Percentiles rank a stretch among this genome's conserved stretches.
These are phyloP conservation scores for Eurystomus gularis DNA, from an alignment of 2,113 vertebrate genomes.

Conservation along the genomic window DNA sequence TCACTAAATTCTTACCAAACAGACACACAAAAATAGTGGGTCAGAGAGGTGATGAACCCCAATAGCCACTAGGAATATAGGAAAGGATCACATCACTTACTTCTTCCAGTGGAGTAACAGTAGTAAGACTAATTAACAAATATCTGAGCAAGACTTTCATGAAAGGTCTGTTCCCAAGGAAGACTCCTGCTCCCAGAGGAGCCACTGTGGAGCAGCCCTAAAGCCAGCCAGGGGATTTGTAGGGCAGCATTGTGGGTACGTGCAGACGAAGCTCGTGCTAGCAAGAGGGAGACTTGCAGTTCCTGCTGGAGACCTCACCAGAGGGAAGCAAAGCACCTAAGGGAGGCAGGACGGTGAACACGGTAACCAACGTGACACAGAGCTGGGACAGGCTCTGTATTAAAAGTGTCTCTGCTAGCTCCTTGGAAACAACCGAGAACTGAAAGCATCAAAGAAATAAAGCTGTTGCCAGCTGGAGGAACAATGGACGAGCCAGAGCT, in stretches of 20 bases:
- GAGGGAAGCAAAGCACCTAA: background rate
- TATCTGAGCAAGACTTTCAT: background rate
- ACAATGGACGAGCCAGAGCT: slow-evolving; percentile 51
- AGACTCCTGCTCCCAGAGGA: background rate
- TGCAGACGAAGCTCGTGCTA: accelerated
- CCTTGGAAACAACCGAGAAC: slow-evolving; percentile 9
- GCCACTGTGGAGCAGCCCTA: background rate
- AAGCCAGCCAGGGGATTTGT: background rate
- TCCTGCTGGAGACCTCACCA: background rate
- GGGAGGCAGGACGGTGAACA: background rate
- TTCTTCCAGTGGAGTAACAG: background rate
- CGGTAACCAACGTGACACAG: accelerated
- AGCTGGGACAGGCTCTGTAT: background rate
- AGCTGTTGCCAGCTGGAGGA: slow-evolving; percentile 64
- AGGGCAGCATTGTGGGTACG: accelerated
- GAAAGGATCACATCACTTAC: slow-evolving; percentile 5
- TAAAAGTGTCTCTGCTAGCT: background rate
- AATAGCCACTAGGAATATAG: background rate
- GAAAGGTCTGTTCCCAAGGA: background rate
- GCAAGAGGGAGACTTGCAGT: background rate
- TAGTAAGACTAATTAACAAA: background rate
- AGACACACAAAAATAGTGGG: background rate
- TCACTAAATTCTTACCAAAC: slow-evolving; percentile 33
- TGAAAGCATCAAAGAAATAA: slow-evolving; percentile 55
- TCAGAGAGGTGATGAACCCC: background rate